phyloP scores from a whole-genome alignment of 2,888 invertebrate species.

The Drosophila koepferae region DNA sequence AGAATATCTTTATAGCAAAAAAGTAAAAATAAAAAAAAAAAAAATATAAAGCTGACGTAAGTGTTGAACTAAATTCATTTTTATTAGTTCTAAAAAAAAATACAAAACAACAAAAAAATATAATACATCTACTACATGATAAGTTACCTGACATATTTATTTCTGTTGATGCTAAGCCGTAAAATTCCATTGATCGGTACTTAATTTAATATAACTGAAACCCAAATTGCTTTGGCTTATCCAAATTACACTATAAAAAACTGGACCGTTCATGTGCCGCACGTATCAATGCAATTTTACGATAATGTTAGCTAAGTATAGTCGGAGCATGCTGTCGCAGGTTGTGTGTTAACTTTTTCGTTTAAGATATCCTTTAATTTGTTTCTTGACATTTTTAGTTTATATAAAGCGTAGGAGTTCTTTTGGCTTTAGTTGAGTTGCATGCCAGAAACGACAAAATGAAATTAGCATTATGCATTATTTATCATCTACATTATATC shows the following conservation, averaged over 20 bases:
- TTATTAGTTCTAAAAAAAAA: conserved; percentile 64
- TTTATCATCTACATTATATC: conserved; percentile 46
- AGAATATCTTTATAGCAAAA: conserved; percentile 67
- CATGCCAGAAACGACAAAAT: conserved; percentile 58
- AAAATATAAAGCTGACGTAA: conserved; percentile 73
- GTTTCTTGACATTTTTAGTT: conserved; percentile 15
- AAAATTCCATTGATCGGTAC: conserved; percentile 68
- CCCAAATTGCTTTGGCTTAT: conserved; percentile 23
- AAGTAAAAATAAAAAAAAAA: conserved; percentile 40
- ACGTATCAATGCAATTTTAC: conserved; percentile 73
- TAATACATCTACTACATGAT: conserved; percentile 40
- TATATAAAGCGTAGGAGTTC: conserved; percentile 59
- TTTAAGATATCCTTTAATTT: conserved; percentile 14
- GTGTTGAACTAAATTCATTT: conserved; percentile 77
- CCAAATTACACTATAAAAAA: conserved; percentile 40
- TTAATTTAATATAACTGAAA: conserved; percentile 4
- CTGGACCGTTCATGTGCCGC: conserved; percentile 15
- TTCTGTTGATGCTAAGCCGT: conserved; percentile 53
- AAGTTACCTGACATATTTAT: conserved; percentile 47
- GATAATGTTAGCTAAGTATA: conserved; percentile 67
- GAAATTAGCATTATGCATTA: conserved; percentile 62
- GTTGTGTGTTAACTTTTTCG: conserved; percentile 52
- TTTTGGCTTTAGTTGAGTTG: conserved; percentile 63
- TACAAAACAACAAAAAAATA: conserved; percentile 21
- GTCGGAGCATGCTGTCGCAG: conserved; percentile 72